Conservation (phyloP, 2,113 vertebrate genomes). For the Mustelus asterias region DNA sequence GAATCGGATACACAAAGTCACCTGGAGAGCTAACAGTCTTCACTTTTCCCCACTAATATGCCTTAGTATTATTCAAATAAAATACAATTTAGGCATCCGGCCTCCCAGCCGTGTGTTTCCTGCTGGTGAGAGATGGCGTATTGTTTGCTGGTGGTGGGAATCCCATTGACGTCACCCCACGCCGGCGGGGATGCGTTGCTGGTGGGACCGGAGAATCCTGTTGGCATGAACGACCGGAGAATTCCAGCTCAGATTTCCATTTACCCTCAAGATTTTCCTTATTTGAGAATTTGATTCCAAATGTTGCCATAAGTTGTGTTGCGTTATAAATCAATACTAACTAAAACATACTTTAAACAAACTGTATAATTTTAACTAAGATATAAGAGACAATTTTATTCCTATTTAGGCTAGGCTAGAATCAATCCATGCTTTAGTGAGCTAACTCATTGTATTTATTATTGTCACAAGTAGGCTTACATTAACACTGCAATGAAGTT, state of each 20-base stretch:
- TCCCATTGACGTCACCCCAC: no score
- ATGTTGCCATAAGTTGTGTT: neutral
- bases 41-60: neutral
- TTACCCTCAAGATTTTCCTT: neutral
- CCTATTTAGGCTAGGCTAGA: neutral
- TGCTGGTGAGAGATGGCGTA: no score
- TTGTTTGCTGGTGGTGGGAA: no score
- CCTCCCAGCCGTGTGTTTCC: no score
- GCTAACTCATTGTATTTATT: neutral
- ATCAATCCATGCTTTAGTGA: neutral
- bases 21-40: neutral
- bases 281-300: neutral
- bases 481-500: no score
- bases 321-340: neutral
- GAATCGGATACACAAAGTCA: neutral
- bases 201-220: no score
- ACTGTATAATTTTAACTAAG: no score
- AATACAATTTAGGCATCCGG: neutral
- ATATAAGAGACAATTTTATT: neutral
- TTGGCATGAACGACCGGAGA: no score
- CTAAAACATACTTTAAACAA: no score
- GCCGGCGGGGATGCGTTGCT: no score
- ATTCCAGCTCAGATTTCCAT: neutral
- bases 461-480: no score
- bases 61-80: neutral